Evolutionary conservation across 2,888 invertebrate species (phyloP).

Genomic region (Trissoscelio sp.): DNA sequence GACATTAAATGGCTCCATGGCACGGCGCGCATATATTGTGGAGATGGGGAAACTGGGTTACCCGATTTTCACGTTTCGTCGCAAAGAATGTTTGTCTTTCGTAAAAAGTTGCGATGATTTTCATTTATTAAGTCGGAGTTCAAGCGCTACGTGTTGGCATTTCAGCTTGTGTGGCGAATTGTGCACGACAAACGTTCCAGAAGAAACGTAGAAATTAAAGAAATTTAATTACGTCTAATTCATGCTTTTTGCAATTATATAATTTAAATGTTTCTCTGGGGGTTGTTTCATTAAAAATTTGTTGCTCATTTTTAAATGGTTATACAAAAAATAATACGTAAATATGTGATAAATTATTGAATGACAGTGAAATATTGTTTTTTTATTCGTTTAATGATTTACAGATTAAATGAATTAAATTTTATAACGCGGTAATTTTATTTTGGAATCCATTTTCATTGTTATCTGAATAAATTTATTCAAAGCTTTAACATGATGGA

Average conservation of each 20-base stretch:
- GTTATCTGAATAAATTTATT: constrained; percentile 23
- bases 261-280: no score
- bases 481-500: background rate
- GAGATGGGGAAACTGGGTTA: no score
- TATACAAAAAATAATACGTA: background rate
- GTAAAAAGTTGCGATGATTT: constrained; percentile 24
- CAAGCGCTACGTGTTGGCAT: no score
- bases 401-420: no score
- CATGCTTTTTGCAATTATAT: background rate
- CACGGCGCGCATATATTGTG: no score
- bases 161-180: constrained; percentile 11
- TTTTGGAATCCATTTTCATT: no score
- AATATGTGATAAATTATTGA: background rate
- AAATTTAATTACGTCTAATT: constrained; percentile 15
- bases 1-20: no score
- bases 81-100: constrained; percentile 46
- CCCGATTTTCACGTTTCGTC: constrained; percentile 8
- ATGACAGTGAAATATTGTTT: background rate
- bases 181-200: constrained; percentile 5
- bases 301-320: background rate
- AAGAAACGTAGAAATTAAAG: background rate
- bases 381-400: background rate
- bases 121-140: constrained; percentile 48
- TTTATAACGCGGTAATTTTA: no score
- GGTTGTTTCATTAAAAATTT: background rate